phyloP scores from a whole-genome alignment of 2,888 invertebrate genomes.

The Drosophila eohydei region DNA sequence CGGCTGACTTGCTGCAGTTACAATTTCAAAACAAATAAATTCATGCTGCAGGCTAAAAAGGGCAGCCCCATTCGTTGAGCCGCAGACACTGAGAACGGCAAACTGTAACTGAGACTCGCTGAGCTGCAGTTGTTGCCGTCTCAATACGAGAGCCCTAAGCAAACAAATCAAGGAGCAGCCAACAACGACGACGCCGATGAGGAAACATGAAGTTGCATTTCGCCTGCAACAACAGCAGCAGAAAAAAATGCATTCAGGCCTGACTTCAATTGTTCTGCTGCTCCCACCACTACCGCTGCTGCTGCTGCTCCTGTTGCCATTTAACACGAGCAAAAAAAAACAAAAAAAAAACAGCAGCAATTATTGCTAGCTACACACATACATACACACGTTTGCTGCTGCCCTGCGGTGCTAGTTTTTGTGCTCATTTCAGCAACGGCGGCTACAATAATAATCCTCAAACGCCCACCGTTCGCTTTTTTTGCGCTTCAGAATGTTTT shows the following conservation, averaged over 20 bases:
- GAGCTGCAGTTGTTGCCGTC: conserved; percentile 14
- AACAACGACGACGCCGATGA: conserved; percentile 22
- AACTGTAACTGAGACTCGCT: conserved; percentile 41
- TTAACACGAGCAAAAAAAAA: conserved; percentile 35
- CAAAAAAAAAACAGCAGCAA: conserved; percentile 60
- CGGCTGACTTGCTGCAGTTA: conserved; percentile 68
- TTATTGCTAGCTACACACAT: conserved; percentile 57
- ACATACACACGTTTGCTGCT: conserved; percentile 17
- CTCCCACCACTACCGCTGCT: conserved; percentile 24
- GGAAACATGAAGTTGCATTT: conserved; percentile 58
- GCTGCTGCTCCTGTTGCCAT: conserved; percentile 57
- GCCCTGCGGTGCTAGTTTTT: conserved; percentile 45
- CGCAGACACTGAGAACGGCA: conserved; percentile 40
- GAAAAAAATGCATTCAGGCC: conserved; percentile 62
- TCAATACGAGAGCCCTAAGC: conserved; percentile 54
- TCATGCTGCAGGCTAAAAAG: conserved; percentile 78
- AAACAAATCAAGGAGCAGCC: conserved; percentile 77
- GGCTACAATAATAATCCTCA: conserved; percentile 67
- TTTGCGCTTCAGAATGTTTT: background rate
- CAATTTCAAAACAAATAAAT: conserved; percentile 80
- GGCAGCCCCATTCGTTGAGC: conserved; percentile 62
- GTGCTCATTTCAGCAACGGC: conserved; percentile 63
- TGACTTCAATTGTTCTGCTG: conserved; percentile 74
- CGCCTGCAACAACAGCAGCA: conserved; percentile 23
- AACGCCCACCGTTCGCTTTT: conserved; percentile 45